Evolutionary conservation across 2,797 vertebrate genomes (phyloP).

Genomic region (Buphagus erythrorhynchus): DNA sequence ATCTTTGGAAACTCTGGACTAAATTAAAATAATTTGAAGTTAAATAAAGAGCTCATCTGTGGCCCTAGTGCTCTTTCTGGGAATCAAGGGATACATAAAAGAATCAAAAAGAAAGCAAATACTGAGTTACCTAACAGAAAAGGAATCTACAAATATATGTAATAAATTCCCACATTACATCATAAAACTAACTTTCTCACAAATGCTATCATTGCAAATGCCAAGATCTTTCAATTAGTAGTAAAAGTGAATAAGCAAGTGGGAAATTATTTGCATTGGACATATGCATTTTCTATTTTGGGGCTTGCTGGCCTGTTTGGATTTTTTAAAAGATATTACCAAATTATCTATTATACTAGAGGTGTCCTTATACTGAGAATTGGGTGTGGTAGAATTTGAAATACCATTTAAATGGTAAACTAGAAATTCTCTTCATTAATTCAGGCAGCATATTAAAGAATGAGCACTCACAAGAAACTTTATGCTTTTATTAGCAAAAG

Average conservation of each 20-base stretch:
- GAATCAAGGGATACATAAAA: slow-evolving; percentile 10
- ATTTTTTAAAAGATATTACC: background rate
- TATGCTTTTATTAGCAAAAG: background rate
- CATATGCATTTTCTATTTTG: background rate
- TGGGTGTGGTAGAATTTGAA: background rate
- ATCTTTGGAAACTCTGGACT: slow-evolving; percentile 42
- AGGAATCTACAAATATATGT: slow-evolving; percentile 26
- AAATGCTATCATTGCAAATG: slow-evolving; percentile 25
- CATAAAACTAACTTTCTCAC: slow-evolving; percentile 42
- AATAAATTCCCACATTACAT: slow-evolving; percentile 47
- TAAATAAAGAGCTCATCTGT: slow-evolving; percentile 53
- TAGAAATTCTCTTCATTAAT: background rate
- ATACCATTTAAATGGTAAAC: background rate
- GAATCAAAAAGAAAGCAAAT: slow-evolving; percentile 32
- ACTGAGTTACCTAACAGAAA: background rate
- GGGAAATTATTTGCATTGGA: background rate
- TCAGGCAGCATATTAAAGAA: background rate
- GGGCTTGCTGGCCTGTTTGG: background rate
- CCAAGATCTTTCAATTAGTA: background rate
- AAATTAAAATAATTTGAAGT: slow-evolving; percentile 37
- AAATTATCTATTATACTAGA: background rate
- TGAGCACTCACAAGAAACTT: background rate
- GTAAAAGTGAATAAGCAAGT: slow-evolving; percentile 2
- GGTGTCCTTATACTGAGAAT: background rate
- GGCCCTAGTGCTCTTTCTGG: background rate